Conservation (phyloP, 1,140 invertebrate species). For the Adoxophyes honmai region DNA sequence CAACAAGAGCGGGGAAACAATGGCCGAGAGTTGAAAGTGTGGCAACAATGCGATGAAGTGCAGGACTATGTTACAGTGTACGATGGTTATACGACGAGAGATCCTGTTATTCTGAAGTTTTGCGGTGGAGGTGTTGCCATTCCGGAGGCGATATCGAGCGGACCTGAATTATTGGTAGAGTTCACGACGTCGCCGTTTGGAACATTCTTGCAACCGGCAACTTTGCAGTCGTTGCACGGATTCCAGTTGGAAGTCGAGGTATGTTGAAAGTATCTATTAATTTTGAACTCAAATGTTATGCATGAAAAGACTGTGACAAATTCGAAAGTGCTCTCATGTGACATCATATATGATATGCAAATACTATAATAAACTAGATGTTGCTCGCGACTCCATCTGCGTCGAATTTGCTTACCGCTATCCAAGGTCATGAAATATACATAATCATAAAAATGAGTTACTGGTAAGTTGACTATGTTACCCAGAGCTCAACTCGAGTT, state of each 20-base stretch:
- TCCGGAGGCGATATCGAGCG: slow-evolving; percentile 89
- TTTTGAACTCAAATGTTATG: neutral
- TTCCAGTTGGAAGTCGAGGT: slow-evolving; percentile 93
- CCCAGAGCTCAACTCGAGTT: too few relatives aligned
- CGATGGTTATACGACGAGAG: slow-evolving; percentile 92
- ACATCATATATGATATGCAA: too few relatives aligned
- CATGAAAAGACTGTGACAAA: too few relatives aligned
- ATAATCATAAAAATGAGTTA: too few relatives aligned
- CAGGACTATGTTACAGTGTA: slow-evolving; percentile 93
- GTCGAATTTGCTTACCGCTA: too few relatives aligned
- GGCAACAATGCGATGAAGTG: slow-evolving; percentile 91
- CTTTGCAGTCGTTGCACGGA: slow-evolving; percentile 87
- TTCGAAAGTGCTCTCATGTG: too few relatives aligned
- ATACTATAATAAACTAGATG: too few relatives aligned
- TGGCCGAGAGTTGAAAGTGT: slow-evolving; percentile 78
- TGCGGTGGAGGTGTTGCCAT: slow-evolving; percentile 91
- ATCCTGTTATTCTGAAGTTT: slow-evolving; percentile 92
- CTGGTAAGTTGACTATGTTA: too few relatives aligned
- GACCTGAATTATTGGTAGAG: slow-evolving; percentile 90
- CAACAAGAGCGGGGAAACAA: slow-evolving; percentile 67
- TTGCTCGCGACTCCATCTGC: too few relatives aligned
- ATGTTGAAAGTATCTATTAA: slow-evolving; percentile 22
- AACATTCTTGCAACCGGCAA: slow-evolving; percentile 88
- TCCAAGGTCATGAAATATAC: too few relatives aligned
- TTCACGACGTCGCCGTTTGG: slow-evolving; percentile 94